phyloP scores from a whole-genome alignment of 1,140 invertebrate species.

The Antheraea mylitta region DNA sequence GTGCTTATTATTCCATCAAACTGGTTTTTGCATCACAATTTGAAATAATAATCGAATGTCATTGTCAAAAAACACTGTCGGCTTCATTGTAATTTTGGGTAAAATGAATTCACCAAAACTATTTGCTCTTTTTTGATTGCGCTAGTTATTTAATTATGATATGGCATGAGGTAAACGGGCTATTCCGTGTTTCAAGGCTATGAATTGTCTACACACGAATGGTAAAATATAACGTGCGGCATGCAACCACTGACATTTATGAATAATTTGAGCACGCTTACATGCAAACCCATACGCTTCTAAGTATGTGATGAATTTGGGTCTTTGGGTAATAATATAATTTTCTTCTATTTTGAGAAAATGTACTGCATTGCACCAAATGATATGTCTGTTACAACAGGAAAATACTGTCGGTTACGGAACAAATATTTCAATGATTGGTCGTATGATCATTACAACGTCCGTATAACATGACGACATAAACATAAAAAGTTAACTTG shows the following conservation, averaged over 20 bases:
- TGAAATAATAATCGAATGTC: not conserved
- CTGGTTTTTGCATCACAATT: not conserved
- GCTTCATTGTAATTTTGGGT: not conserved
- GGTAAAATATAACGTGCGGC: not conserved
- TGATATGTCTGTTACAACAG: too few species aligned
- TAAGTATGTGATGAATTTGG: conserved; percentile 14
- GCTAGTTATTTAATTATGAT: conserved; percentile 1
- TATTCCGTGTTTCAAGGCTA: not conserved
- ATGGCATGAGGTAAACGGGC: conserved; percentile 1
- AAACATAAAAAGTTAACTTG: too few species aligned
- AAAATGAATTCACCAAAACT: not conserved
- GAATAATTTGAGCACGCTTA: not conserved
- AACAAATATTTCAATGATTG: too few species aligned
- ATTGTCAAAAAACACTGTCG: not conserved
- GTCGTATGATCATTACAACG: too few species aligned
- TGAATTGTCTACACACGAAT: not conserved
- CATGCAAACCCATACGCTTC: not conserved
- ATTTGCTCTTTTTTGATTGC: not conserved
- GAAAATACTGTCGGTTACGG: too few species aligned
- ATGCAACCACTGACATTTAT: not conserved
- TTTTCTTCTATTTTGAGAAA: not conserved
- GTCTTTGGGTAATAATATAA: not conserved
- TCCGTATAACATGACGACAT: too few species aligned
- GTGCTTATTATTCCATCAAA: not conserved
- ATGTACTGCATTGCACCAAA: not conserved